phyloP scores from a whole-genome alignment of 2,888 invertebrate genomes.

The Eulithis testata region DNA sequence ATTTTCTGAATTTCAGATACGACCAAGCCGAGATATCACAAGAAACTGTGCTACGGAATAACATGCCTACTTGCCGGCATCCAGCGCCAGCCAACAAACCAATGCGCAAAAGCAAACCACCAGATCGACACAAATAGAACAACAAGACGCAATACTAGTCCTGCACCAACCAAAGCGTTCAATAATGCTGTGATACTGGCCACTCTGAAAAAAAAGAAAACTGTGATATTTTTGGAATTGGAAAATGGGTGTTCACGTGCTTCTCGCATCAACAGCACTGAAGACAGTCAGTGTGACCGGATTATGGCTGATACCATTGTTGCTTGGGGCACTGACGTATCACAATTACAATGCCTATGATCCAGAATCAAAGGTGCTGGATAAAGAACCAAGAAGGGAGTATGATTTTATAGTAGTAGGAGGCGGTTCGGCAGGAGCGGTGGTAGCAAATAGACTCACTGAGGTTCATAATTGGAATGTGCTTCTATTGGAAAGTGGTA shows the following conservation, averaged over 20 bases:
- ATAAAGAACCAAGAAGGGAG: constrained; percentile 88
- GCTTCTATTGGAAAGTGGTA: constrained; percentile 90
- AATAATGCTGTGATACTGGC: constrained; percentile 52
- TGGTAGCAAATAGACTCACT: constrained; percentile 92
- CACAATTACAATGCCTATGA: constrained; percentile 92
- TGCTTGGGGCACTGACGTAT: constrained; percentile 92
- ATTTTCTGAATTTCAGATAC: constrained; percentile 55
- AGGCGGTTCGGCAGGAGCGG: constrained; percentile 95
- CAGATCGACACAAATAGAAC: constrained; percentile 62
- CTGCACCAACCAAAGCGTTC: constrained; percentile 52
- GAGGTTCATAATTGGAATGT: constrained; percentile 91
- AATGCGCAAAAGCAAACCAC: constrained; percentile 74
- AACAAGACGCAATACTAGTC: constrained; percentile 54
- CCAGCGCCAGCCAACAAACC: constrained; percentile 56
- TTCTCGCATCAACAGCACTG: constrained; percentile 90
- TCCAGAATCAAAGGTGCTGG: constrained; percentile 90
- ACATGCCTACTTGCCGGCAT: constrained; percentile 67
- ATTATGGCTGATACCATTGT: constrained; percentile 92
- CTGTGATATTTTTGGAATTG: constrained; percentile 35
- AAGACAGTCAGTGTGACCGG: constrained; percentile 92
- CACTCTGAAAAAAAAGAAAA: constrained; percentile 23
- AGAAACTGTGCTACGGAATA: constrained; percentile 62
- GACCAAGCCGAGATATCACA: constrained; percentile 40
- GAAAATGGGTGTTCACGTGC: constrained; percentile 89
- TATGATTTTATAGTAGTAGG: constrained; percentile 95